Conservation (phyloP, 2,888 invertebrate genomes). For the Neelides folsomi region DNA sequence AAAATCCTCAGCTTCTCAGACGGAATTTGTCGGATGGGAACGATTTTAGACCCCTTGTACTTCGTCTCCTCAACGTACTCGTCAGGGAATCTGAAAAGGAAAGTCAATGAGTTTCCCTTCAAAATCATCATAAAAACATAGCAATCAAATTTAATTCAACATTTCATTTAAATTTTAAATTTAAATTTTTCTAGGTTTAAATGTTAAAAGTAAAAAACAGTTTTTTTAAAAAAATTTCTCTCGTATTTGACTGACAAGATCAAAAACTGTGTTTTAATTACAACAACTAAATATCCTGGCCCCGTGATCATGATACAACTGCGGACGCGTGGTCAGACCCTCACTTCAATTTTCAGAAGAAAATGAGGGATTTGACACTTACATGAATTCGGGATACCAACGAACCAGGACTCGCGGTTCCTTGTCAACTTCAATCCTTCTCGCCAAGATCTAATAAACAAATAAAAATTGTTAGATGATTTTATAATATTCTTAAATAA, state of each 20-base stretch:
- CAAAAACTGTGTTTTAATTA: too few species aligned
- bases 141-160: too few species aligned
- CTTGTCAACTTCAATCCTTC: conserved; percentile 51
- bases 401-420: conserved; percentile 58
- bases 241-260: not conserved
- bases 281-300: too few species aligned
- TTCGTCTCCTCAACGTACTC: conserved; percentile 32
- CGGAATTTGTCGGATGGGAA: conserved; percentile 31
- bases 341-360: not conserved
- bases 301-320: not conserved
- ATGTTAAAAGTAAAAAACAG: too few species aligned
- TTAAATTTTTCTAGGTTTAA: too few species aligned
- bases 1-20: conserved; percentile 25
- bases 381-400: conserved; percentile 78
- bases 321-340: not conserved
- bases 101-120: too few species aligned
- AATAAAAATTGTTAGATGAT: too few species aligned
- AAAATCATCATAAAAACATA: too few species aligned
- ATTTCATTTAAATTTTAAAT: too few species aligned
- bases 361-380: conserved; percentile 42
- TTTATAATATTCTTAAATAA: too few species aligned
- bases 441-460: conserved; percentile 54
- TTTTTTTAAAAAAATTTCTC: too few species aligned
- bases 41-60: conserved; percentile 19
- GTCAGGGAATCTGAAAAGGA: conserved; percentile 28